Percentiles rank a stretch among this genome's conserved stretches.
Evolutionary conservation across 2,888 invertebrate genomes (phyloP).

Genomic region (Meteorus colon): DNA sequence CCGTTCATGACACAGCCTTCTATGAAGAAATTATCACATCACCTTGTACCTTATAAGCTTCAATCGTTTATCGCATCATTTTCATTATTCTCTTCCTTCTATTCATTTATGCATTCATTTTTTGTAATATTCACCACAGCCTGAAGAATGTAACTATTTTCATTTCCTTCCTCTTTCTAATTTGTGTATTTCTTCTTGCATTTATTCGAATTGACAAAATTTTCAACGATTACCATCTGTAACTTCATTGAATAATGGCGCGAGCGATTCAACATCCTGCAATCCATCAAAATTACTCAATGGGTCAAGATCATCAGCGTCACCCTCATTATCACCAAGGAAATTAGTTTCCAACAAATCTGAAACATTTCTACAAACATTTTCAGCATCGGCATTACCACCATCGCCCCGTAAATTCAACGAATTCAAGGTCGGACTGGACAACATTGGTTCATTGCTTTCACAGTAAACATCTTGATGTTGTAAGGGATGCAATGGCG

Average conservation of each 20-base stretch:
- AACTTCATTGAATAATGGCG: slow-evolving; percentile 71
- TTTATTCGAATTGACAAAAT: slow-evolving; percentile 15
- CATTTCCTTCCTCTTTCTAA: neutral
- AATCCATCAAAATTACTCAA: slow-evolving; percentile 69
- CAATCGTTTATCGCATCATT: neutral
- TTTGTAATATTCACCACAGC: slow-evolving; percentile 36
- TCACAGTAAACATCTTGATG: slow-evolving; percentile 61
- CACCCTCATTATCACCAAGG: slow-evolving; percentile 62
- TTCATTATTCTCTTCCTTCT: neutral
- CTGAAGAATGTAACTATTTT: slow-evolving; percentile 10
- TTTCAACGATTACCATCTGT: slow-evolving; percentile 69
- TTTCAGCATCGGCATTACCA: slow-evolving; percentile 55
- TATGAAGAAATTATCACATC: slow-evolving; percentile 41
- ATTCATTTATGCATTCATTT: neutral
- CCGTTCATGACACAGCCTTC: slow-evolving; percentile 33
- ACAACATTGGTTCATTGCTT: slow-evolving; percentile 69
- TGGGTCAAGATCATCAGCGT: slow-evolving; percentile 66
- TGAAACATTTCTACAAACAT: slow-evolving; percentile 66
- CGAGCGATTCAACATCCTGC: slow-evolving; percentile 68
- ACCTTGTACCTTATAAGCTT: neutral
- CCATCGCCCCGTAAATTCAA: slow-evolving; percentile 60
- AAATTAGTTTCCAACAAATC: slow-evolving; percentile 67
- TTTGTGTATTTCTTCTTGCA: neutral
- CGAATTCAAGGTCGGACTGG: slow-evolving; percentile 68
- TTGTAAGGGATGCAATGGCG: slow-evolving; percentile 76